Conservation (phyloP, 2,113 vertebrate species). For the Chitala chitala region DNA sequence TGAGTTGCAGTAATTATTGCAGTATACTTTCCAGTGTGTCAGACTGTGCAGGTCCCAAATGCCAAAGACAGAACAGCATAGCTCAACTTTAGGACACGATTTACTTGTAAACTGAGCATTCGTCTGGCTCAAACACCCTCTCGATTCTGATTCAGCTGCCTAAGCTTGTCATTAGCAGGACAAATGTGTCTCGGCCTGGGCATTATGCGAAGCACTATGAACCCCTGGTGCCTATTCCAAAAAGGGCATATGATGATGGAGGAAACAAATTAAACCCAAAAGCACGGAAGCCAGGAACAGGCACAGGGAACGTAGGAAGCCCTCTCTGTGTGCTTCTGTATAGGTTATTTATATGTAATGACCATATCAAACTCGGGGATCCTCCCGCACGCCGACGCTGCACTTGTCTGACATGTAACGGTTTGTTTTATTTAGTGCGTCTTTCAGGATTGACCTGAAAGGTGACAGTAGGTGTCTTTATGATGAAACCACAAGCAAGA, state of each 20-base stretch:
- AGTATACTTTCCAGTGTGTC: not conserved
- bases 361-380: not conserved
- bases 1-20: not conserved
- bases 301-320: too few species aligned
- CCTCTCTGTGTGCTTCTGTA: too few species aligned
- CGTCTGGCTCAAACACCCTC: not conserved
- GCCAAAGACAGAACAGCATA: not conserved
- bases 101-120: not conserved
- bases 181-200: not conserved
- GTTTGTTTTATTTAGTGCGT: not conserved
- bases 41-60: not conserved
- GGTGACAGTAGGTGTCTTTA: not conserved
- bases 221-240: constrained; percentile 9
- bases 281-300: too few species aligned
- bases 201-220: not conserved
- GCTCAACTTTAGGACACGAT: not conserved
- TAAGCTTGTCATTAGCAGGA: constrained; percentile 14
- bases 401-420: not conserved
- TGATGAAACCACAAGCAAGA: constrained; percentile 17
- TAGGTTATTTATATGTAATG: not conserved
- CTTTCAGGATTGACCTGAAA: constrained; percentile 1
- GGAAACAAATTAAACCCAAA: not conserved
- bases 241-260: constrained; percentile 3
- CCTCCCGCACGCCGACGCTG: not conserved
- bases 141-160: not conserved